phyloP scores from a whole-genome alignment of 2,113 vertebrate genomes.

The Erpornis zantholeuca region DNA sequence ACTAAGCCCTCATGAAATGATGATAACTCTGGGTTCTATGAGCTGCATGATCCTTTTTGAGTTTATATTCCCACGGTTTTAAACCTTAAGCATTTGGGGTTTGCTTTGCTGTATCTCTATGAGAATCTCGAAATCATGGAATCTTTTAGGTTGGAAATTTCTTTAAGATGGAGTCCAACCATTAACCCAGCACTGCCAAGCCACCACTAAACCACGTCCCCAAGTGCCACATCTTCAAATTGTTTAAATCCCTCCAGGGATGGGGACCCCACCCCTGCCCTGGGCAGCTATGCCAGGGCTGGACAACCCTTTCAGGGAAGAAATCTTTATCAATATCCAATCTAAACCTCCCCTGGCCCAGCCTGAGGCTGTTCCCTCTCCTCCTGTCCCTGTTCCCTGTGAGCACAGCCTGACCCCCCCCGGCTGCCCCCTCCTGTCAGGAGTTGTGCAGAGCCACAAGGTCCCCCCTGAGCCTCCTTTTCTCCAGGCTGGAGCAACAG shows the following conservation, averaged over 20 bases:
- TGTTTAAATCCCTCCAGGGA: not conserved
- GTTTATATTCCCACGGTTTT: rapidly evolving
- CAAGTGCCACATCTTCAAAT: not conserved
- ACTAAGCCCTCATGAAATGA: not conserved
- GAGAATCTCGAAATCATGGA: not conserved
- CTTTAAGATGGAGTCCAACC: not conserved
- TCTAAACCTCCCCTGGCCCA: rapidly evolving
- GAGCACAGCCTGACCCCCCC: not conserved
- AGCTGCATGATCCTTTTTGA: not conserved
- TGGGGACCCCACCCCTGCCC: not conserved
- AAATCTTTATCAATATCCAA: not conserved
- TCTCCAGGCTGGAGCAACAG: not conserved
- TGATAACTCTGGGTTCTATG: not conserved
- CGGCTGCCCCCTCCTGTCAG: not conserved
- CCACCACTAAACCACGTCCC: not conserved
- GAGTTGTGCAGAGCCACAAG: not conserved
- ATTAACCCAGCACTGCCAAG: not conserved
- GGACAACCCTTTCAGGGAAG: not conserved
- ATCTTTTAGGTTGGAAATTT: not conserved
- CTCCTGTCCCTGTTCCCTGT: not conserved
- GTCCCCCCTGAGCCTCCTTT: not conserved
- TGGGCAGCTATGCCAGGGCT: not conserved
- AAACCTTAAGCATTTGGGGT: not conserved
- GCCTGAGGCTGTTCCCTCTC: rapidly evolving
- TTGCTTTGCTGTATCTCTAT: not conserved